Base-by-base conservation (phyloP, 2,797 vertebrate genomes). In the Leucoraja ocellata region DNA sequence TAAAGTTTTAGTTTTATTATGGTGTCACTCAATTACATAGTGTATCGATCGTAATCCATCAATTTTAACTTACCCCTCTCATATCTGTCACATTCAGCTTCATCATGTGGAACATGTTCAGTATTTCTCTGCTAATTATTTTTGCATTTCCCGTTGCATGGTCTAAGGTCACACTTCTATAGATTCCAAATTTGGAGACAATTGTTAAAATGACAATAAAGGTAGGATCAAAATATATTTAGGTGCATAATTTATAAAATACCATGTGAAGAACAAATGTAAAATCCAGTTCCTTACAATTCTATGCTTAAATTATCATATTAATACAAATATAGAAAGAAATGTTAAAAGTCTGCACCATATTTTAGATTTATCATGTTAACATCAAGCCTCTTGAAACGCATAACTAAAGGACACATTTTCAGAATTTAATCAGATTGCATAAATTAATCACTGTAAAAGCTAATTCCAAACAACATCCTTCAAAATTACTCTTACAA, bases 61-160 rank as follows among this genome's bases (percentile, higher is more conserved):
- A 92, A 18, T 36, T 93, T 83, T 93, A 93, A 96, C 97, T 96
- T 93, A 99, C 96, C 94, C 99, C 99, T 96, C 99, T 97, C 96
- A 99, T 96, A 94, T 99, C 99, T 0, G 97, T 96, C 94, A 98
- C 98, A 94, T 97, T 97, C 94, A 99, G 83, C 94, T 98, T 99
- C 99, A 99, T 98, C 94, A 97, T 95, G 23, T 97, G 98, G 95
- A 99, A 98, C 96, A 99, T 97, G 95, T 98, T 98, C 93, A 99
- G 96, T 94, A 96, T 97, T 77, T 98, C 98, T 32, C 97, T 95
- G 54, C 97, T 97, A 92, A 99, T 99, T 84, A 98, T 94, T 96
- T 97, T 97, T 93, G 97, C 97, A 1, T 95, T 98, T 95, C 99
- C 97, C 84, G 98, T 99, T 95, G 97, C 96, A 94, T 98, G 98